Percentiles rank a stretch among this genome's conserved stretches.
Conservation (phyloP, 1,140 invertebrate species). For the Drepana arcuata region DNA sequence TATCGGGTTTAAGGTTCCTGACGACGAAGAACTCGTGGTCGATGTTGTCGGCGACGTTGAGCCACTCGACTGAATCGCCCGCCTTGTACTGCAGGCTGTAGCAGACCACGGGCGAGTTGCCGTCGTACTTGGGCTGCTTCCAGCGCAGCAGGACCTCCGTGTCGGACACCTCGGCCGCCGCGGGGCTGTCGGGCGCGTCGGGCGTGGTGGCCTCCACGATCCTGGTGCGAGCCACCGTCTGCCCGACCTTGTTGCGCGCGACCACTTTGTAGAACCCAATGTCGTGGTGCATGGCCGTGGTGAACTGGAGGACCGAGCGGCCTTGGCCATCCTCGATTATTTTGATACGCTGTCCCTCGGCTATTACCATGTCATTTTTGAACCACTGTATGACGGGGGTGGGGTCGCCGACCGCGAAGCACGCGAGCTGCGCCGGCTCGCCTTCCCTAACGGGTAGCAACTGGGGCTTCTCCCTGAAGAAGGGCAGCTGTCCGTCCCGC, state of each 20-base stretch:
- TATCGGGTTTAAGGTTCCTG: conserved; percentile 81
- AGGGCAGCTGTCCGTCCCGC: conserved; percentile 83
- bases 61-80: conserved; percentile 87
- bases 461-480: conserved; percentile 88
- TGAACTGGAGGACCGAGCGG: conserved; percentile 83
- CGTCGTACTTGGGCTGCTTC: conserved; percentile 89
- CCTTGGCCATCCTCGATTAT: conserved; percentile 83
- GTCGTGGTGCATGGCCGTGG: conserved; percentile 84
- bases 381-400: conserved; percentile 96
- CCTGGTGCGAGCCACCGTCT: conserved; percentile 81
- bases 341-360: conserved; percentile 84
- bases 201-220: conserved; percentile 83
- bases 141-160: conserved; percentile 90
- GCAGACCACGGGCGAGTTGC: conserved; percentile 86
- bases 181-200: conserved; percentile 89
- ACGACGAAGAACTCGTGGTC: conserved; percentile 95
- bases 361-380: conserved; percentile 90
- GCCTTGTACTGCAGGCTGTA: conserved; percentile 89
- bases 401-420: conserved; percentile 91
- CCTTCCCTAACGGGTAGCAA: conserved; percentile 83
- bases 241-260: conserved; percentile 88
- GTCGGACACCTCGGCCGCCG: conserved; percentile 85
- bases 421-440: conserved; percentile 83
- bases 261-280: conserved; percentile 96
- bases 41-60: conserved; percentile 88